Evolutionary conservation across 2,888 invertebrate species (phyloP), one percentile per base, ranked within the genome.

Genomic region (Agapetus fuscipes): DNA sequence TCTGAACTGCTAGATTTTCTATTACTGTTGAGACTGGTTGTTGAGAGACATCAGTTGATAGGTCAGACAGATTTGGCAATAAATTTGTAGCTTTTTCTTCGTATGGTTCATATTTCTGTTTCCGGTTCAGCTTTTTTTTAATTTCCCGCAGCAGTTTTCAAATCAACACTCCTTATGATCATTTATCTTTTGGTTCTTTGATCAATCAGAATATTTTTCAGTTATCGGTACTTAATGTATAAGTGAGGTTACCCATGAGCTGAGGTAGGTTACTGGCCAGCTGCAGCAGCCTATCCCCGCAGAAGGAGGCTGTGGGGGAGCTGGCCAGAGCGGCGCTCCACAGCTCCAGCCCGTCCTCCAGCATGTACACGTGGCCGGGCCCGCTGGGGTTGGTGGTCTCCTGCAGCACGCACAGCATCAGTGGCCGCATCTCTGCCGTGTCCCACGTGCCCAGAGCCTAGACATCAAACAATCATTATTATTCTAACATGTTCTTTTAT

Each of bases 271-370:
- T 85, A 46, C 75, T 72, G 48, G 83, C 82, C 17, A 94, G 62
- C 51, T 79, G 75, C 55, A 90, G 64, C 30, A 88, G 68, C 9
- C 39, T 35, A 20, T 48, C 40, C 3, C 36, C 36, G 20, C 45
- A 43, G 20, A 35, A 26, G 49, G 77, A 74, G 0, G 75, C 72
- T 0, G 77, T 74, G 0, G 75, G 72, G 0, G 77, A 74, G 48
- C 79, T 71, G 0, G 71, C 62, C 43, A 95, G 66, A 13, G 90
- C 76, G 1, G 84, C 83, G 37, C 83, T 71, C 93, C 95, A 95
- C 41, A 96, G 69, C 50, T 90, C 87, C 26, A 95, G 65, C 2
- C 91, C 93, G 57, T 96, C 95, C 61, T 94, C 94, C 50, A 93
- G 64, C 35, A 95, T 71, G 60, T 95, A 95, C 36, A 95, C 84